Base-by-base conservation (phyloP, 2,797 vertebrate genomes). In the Schizothorax lantsangensis region DNA sequence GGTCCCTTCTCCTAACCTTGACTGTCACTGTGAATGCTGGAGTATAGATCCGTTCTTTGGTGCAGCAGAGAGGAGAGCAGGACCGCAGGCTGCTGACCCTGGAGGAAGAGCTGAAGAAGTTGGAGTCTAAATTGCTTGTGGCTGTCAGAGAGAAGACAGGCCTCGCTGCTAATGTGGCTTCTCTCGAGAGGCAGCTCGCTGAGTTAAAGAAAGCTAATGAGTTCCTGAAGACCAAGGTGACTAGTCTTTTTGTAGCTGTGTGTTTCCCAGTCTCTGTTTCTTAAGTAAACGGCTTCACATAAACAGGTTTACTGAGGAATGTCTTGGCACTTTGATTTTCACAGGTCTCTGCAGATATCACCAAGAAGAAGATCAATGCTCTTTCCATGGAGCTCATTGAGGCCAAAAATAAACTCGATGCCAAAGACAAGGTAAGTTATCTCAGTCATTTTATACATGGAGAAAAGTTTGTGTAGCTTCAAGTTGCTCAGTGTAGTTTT, bases 181-280 rank as follows among this genome's bases (percentile, higher is more conserved):
- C 96, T 0, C 93, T 98, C 4, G 97, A 98, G 81, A 96, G 97
- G 81, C 97, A 98, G 91, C 94, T 96, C 26, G 90, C 93, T 7
- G 98, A 98, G 64, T 90, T 98, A 66, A 96, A 94, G 84, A 97
- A 95, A 92, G 91, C 95, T 36, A 99, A 98, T 9, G 97, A 98
- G 81, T 94, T 98, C 8, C 93, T 99, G 0, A 99, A 98, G 91
- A 96, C 96, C 88, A 99, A 99, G 97, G 98, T 99, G 91, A 40
- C 83, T 10, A 12, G 33, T 84, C 15, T 85, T 38, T 40, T 62
- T 80, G 12, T 49, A 79, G 40, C 7, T 3, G 52, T 14, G 36
- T 43, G 40, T 8, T 47, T 45, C 11, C 23, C 3, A 12, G 64
- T 82, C 36, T 33, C 23, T 0, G 8, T n/a, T 47, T 68, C 45